Percentiles rank a stretch among this genome's conserved stretches.
Evolutionary conservation across 2,797 vertebrate genomes (phyloP).

Genomic region (Nyctalus aviator): DNA sequence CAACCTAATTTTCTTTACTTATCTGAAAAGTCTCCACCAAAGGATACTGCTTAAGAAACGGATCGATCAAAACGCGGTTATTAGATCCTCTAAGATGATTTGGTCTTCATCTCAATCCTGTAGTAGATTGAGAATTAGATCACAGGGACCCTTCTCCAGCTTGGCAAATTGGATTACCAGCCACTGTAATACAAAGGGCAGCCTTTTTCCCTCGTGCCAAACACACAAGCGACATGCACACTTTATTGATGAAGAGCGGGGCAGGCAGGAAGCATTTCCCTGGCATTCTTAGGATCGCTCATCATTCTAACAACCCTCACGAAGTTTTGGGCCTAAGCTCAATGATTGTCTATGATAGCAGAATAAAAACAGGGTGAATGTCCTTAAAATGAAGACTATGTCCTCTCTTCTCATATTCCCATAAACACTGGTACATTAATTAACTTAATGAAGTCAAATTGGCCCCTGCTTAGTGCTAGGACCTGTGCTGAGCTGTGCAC

Average conservation of each 20-base stretch:
- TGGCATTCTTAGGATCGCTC: rapidly evolving
- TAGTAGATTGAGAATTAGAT: slow-evolving; percentile 96
- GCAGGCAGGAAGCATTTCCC: rapidly evolving
- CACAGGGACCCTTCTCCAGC: slow-evolving; percentile 91
- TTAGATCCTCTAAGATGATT: slow-evolving; percentile 95
- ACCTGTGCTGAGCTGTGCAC: rapidly evolving
- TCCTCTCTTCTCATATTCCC: rapidly evolving
- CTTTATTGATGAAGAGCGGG: slow-evolving; percentile 4
- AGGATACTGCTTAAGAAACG: slow-evolving; percentile 91
- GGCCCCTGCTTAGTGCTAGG: background rate
- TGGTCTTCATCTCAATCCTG: slow-evolving; percentile 94
- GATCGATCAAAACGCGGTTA: slow-evolving; percentile 97
- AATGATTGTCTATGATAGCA: rapidly evolving
- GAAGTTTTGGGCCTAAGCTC: background rate
- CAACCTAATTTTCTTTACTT: slow-evolving; percentile 91
- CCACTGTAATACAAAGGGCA: slow-evolving; percentile 88
- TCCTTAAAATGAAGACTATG: background rate
- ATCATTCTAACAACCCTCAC: rapidly evolving
- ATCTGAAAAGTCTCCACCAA: slow-evolving; percentile 91
- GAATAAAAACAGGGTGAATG: background rate
- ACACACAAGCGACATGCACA: background rate
- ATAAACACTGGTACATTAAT: rapidly evolving
- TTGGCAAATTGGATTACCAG: slow-evolving; percentile 93
- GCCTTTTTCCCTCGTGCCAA: background rate
- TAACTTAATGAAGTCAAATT: too few relatives aligned